Base-by-base conservation (phyloP, 1,140 invertebrate genomes). In the Maconellicoccus hirsutus region DNA sequence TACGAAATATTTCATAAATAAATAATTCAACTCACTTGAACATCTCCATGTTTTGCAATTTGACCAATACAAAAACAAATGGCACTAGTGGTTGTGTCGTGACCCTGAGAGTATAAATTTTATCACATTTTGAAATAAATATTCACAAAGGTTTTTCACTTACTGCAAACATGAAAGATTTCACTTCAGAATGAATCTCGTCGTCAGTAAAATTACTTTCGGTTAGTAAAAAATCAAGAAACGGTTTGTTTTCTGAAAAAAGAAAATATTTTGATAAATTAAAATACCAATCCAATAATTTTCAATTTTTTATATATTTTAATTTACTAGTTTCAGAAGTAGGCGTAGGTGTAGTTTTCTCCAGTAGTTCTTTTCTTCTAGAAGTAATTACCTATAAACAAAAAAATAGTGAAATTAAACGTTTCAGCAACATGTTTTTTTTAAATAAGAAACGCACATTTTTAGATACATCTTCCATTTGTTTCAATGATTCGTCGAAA, bases 161-260 rank as follows among this genome's bases (percentile, higher is more conserved):
- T 69, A 86, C 88, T 75, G 86, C 86, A 75, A 87, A 88, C 83
- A 86, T 85, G 72, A 88, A 88, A 0, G 86, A 87, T 71, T 86
- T 84, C 0, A 86, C 84, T 77, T 86, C 83, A 71, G 86, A 83
- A 10, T 80, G 74, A 33, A 90, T 87, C 59, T 82, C 81, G 0
- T 75, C 69, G 26, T 82, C 79, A 0, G 75, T 73, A 2, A 71
- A 38, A n/a, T 61, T 25, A 29, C 33, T 27, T 27, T 23, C 52
- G 33, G 52, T 26, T 10, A 52, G 25, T 26, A 42, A 38, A 21
- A 70, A 59, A 38, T 61, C 39, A 52, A 69, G 21, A 72, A 39
- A 23, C 61, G 72, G 66, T 72, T 70, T 27, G 52, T 39, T 39
- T 63, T 70, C 29, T 38, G 42, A 8, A 16, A 19, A 52, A 4